phyloP scores from a whole-genome alignment of 1,140 invertebrate genomes.

The Vanessa tameamea region DNA sequence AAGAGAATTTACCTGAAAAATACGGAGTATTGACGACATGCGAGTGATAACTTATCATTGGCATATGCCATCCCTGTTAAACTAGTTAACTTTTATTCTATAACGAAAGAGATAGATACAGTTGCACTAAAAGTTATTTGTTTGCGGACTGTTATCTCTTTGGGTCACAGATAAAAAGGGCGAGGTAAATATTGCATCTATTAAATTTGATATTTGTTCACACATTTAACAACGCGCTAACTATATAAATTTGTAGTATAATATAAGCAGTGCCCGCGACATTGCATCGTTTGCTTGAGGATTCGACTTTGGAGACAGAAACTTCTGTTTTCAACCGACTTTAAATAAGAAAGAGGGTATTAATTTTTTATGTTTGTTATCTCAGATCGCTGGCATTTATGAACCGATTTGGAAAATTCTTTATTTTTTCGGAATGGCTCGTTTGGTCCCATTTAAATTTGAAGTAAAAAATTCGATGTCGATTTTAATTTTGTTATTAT shows the following conservation, averaged over 20 bases:
- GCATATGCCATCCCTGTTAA: conserved; percentile 8
- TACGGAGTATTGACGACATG: not conserved
- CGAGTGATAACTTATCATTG: conserved; percentile 13
- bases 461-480: no score
- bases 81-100: not conserved
- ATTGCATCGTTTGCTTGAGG: no score
- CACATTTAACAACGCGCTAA: conserved; percentile 2
- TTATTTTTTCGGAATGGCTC: no score
- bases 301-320: no score
- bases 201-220: conserved; percentile 19
- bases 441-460: no score
- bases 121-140: conserved; percentile 34
- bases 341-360: no score
- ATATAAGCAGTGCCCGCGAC: no score
- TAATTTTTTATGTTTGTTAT: no score
- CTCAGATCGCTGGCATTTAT: no score
- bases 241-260: not conserved
- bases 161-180: conserved; percentile 50
- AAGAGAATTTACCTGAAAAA: conserved; percentile 2
- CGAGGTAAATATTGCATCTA: conserved; percentile 31
- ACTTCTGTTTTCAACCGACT: no score
- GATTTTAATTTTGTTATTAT: no score
- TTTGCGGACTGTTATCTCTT: conserved; percentile 47
- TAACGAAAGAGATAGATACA: conserved; percentile 22
- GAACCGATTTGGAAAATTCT: no score